Evolutionary conservation across 2,888 invertebrate genomes (phyloP).

Genomic region (Nomada fabriciana): DNA sequence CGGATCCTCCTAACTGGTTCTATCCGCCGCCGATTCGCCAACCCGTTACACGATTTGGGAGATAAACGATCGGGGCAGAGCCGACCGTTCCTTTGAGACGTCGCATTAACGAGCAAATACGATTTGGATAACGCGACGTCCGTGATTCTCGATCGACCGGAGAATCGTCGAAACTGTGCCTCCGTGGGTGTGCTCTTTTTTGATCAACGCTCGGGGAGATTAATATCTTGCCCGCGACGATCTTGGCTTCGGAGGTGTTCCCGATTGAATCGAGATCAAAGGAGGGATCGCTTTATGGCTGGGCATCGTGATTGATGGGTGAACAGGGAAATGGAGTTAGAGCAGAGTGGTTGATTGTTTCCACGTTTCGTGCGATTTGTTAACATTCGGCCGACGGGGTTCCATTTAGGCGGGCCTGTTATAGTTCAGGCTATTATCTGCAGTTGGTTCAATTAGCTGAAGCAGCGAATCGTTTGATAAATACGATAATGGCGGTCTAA

Average conservation of each 20-base stretch:
- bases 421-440: too few relatives aligned
- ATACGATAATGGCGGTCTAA: too few relatives aligned
- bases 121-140: constrained; percentile 30
- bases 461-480: too few relatives aligned
- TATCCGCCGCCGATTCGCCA: constrained; percentile 18
- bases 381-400: neutral
- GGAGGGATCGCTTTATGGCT: constrained; percentile 6
- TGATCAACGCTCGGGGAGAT: constrained; percentile 10
- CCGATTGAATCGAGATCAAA: constrained; percentile 28
- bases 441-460: too few relatives aligned
- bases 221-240: constrained; percentile 6
- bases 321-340: neutral
- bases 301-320: neutral
- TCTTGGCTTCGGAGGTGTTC: neutral
- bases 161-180: neutral
- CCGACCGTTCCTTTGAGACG: constrained; percentile 2
- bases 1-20: constrained; percentile 26
- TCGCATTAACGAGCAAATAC: constrained; percentile 37
- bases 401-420: too few relatives aligned
- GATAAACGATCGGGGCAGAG: constrained; percentile 47
- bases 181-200: neutral
- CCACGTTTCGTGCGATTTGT: neutral
- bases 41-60: constrained; percentile 36
- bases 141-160: neutral
- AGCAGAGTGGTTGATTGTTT: neutral